Evolutionary conservation across 2,888 invertebrate genomes (phyloP).

Genomic region (Agriotes lineatus): DNA sequence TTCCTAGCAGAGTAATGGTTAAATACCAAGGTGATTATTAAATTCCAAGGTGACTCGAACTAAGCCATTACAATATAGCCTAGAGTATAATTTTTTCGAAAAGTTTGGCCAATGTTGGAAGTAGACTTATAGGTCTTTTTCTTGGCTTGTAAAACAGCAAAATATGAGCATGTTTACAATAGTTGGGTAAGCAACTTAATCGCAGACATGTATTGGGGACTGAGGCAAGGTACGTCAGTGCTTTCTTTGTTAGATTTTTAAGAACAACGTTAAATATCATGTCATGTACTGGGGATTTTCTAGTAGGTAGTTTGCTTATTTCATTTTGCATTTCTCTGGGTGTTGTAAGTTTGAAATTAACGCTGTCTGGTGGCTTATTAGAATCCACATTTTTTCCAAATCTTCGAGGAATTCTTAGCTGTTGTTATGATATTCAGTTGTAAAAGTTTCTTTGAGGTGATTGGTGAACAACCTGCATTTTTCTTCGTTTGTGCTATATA

Average conservation of each 20-base stretch:
- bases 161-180: not conserved
- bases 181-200: not conserved
- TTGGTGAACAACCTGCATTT: not conserved
- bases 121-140: not conserved
- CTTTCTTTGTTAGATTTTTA: not conserved
- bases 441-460: conserved; percentile 1
- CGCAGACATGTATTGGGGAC: not conserved
- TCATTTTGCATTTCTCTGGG: too few species aligned
- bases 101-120: not conserved
- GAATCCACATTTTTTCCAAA: not conserved
- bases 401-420: not conserved
- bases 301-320: too few species aligned
- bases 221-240: not conserved
- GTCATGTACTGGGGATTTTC: too few species aligned
- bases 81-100: not conserved
- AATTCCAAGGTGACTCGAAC: too few species aligned
- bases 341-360: not conserved
- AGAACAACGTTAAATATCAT: not conserved
- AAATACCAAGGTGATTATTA: too few species aligned
- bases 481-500: not conserved
- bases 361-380: not conserved
- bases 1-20: too few species aligned
- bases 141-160: not conserved
- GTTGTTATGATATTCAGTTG: not conserved
- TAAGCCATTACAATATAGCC: too few species aligned